Base-by-base conservation (phyloP, 2,888 invertebrate genomes). In the Amblyteles armatorius region DNA sequence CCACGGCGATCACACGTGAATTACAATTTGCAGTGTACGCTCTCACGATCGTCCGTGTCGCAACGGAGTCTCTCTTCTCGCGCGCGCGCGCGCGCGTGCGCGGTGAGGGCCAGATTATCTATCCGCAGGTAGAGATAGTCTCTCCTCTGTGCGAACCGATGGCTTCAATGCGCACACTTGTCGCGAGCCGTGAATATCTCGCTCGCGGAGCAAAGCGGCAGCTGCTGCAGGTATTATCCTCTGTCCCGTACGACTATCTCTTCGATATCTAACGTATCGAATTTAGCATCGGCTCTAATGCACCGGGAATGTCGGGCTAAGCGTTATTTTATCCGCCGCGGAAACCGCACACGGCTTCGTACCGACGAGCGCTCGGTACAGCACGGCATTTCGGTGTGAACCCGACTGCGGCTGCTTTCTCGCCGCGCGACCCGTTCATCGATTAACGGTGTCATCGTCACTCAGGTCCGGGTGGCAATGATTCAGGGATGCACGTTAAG, bases 11-110 rank as follows among this genome's bases (percentile, higher is more conserved):
- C 85, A 85, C 83, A 83, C 85, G 82, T 85, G 85, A 83, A 85
- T 82, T 83, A 80, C 83, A 85, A 85, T 85, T 85, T 83, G 83
- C 85, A 78, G 80, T 69, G 85, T 83, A 80, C 80, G 79, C 69
- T 85, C 85, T 85, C 85, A 85, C 85, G 85, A 85, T 85, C 85
- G 80, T 63, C 55, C 60, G 68, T 85, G 72, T 83, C 63, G 85
- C 83, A 86, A 86, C 22, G 36, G 65, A 76, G 74, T 29, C 29
- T 63, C 63, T 76, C 80, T 74, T 79, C 80, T 71, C 82, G 40
- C 76, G 63, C 81, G 52, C 33, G 63, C 81, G 52, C 33, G 22
- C 48, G 69, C 55, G 60, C 22, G 76, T 48, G 44, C 44, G 5
- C 44, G 40, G 50, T 19, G 19, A 67, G 60, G 68, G 40, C 63